Evolutionary conservation across 2,797 vertebrate genomes (phyloP).

Genomic region (Protonibea diacanthus): DNA sequence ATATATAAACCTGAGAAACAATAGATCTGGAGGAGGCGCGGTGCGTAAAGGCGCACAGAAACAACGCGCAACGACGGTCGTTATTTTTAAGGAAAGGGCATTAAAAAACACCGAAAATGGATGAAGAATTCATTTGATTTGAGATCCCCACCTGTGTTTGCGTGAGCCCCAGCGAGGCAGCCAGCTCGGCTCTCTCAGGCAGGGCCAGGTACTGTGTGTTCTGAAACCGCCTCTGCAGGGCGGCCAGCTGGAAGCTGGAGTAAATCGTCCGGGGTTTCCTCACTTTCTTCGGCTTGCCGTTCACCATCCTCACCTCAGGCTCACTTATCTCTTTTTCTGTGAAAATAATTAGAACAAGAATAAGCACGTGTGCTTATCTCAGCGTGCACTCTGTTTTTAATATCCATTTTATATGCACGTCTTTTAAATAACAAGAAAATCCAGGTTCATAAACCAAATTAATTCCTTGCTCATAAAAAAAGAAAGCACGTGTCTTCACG

Average conservation of each 20-base stretch:
- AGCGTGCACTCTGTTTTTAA: neutral
- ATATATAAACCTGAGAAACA: neutral
- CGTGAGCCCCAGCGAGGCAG: conserved; percentile 95
- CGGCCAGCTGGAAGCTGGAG: conserved; percentile 98
- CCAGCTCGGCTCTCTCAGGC: conserved; percentile 97
- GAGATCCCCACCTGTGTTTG: conserved; percentile 92
- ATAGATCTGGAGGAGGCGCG: neutral
- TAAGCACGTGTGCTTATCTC: neutral
- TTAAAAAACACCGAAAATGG: neutral
- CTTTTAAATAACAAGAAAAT: neutral
- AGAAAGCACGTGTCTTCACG: neutral
- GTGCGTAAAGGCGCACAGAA: conserved; percentile 49
- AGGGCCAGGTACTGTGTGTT: conserved; percentile 99
- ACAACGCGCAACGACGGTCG: neutral
- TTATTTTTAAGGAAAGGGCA: neutral
- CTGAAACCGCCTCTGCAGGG: conserved; percentile 96
- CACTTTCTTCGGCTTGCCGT: conserved; percentile 99
- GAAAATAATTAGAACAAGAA: conserved; percentile 32
- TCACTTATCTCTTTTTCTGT: conserved; percentile 95
- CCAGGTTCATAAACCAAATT: neutral
- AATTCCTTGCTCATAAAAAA: neutral
- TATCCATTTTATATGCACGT: neutral
- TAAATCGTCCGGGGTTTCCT: conserved; percentile 98
- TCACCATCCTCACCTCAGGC: conserved; percentile 98
- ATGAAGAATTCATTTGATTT: accelerated